Evolutionary conservation across 2,888 invertebrate genomes (phyloP).

Genomic region (Calameuta pallipes): DNA sequence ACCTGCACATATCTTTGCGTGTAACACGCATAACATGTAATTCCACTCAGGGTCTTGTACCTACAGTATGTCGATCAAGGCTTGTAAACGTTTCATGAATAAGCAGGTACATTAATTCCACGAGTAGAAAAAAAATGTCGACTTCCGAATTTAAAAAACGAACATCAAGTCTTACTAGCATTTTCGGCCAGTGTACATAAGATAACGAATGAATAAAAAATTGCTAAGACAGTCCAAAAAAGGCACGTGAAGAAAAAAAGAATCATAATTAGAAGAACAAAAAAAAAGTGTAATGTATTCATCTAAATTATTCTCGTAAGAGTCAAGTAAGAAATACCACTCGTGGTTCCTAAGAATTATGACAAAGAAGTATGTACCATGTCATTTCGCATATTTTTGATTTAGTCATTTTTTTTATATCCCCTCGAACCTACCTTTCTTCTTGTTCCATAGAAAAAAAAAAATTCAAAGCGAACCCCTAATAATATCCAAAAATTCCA

Average conservation of each 20-base stretch:
- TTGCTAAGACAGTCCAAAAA: background rate
- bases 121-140: background rate
- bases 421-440: background rate
- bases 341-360: background rate
- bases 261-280: background rate
- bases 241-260: background rate
- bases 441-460: constrained; percentile 7
- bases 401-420: background rate
- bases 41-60: background rate
- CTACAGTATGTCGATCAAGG: background rate
- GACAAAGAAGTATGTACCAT: background rate
- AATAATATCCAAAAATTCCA: constrained; percentile 15
- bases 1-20: background rate
- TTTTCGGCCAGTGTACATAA: background rate
- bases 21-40: background rate
- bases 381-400: background rate
- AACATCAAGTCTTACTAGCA: background rate
- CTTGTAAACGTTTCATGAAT: background rate
- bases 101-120: background rate
- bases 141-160: background rate
- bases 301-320: background rate
- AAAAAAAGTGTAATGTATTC: background rate
- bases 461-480: constrained; percentile 10
- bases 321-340: background rate
- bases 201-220: background rate